These are phyloP conservation scores for Thryonomys swinderianus DNA, from an alignment of 2,113 vertebrate species.

Conservation along the genomic window DNA sequence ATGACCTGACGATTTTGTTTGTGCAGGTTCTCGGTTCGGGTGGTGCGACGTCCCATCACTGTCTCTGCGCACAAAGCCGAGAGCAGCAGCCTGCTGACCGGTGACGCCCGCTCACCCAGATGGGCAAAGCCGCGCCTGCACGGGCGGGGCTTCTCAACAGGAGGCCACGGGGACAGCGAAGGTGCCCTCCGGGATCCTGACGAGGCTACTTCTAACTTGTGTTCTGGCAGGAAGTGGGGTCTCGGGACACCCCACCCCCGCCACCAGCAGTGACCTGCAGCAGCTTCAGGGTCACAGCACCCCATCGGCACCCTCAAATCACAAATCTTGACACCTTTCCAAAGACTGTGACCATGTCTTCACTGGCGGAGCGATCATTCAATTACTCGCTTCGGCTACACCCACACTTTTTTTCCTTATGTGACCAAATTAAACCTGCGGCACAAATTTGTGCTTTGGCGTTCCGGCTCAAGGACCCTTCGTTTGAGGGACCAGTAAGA, in stretches of 20 bases:
- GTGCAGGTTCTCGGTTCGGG: conserved; percentile 75
- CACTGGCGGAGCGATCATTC: conserved; percentile 47
- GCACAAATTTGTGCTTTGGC: conserved; percentile 58
- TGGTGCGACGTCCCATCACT: conserved; percentile 83
- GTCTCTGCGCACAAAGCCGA: conserved; percentile 83
- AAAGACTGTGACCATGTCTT: conserved; percentile 71
- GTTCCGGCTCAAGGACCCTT: conserved; percentile 32
- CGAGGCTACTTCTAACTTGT: conserved; percentile 80
- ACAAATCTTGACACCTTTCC: conserved; percentile 65
- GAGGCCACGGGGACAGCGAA: conserved; percentile 83
- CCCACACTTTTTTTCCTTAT: background rate
- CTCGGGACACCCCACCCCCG: conserved; percentile 2
- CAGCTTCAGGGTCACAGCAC: conserved; percentile 75
- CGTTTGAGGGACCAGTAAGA: conserved; percentile 43
- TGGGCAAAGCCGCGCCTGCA: conserved; percentile 88
- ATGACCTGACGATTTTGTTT: conserved; percentile 77
- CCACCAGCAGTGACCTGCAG: conserved; percentile 77
- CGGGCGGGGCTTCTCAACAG: conserved; percentile 81
- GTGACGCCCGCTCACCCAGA: conserved; percentile 87
- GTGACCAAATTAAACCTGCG: conserved; percentile 62
- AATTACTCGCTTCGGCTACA: conserved; percentile 40
- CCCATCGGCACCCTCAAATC: conserved; percentile 75
- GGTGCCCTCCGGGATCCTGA: conserved; percentile 84
- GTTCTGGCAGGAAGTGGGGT: conserved; percentile 86
- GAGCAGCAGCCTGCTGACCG: conserved; percentile 83